phyloP scores from a whole-genome alignment of 2,113 vertebrate species.

The Rhabdomys dilectus region DNA sequence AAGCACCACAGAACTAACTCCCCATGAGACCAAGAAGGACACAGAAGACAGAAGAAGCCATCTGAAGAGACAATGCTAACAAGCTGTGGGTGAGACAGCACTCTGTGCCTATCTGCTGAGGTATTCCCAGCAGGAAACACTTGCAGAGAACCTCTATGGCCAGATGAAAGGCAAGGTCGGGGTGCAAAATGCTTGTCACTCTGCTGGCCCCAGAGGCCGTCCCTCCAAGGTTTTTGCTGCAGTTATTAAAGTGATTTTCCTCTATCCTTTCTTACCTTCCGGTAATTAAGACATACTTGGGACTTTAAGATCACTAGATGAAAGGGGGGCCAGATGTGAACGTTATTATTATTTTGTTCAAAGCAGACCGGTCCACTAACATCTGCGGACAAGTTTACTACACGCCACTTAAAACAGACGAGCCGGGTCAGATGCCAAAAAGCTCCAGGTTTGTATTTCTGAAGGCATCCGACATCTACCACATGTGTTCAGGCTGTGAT shows the following conservation, averaged over 20 bases:
- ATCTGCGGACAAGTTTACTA: conserved; percentile 47
- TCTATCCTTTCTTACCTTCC: conserved; percentile 52
- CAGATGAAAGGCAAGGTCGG: conserved; percentile 36
- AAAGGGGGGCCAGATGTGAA: conserved; percentile 71
- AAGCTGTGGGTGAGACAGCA: not conserved
- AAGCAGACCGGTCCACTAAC: conserved; percentile 46
- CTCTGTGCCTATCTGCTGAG: too few species aligned
- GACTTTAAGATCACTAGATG: conserved; percentile 69
- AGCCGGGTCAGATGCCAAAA: not conserved
- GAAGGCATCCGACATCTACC: not conserved
- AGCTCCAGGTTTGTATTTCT: not conserved
- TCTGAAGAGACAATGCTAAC: not conserved
- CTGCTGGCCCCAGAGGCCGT: conserved; percentile 13
- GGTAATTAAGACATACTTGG: conserved; percentile 58
- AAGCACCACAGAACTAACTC: not conserved
- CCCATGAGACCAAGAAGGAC: not conserved
- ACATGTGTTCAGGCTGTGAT: not conserved
- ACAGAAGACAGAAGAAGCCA: not conserved
- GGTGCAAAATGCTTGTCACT: not conserved
- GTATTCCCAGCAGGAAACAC: conserved; percentile 16
- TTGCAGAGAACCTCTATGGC: not conserved
- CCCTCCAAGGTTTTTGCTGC: not conserved
- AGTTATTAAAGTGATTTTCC: conserved; percentile 50
- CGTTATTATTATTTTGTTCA: conserved; percentile 73
- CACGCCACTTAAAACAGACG: conserved; percentile 25